Evolutionary conservation across 2,797 vertebrate species (phyloP), one percentile per base, ranked within the genome.

Genomic region (Morelia viridis): DNA sequence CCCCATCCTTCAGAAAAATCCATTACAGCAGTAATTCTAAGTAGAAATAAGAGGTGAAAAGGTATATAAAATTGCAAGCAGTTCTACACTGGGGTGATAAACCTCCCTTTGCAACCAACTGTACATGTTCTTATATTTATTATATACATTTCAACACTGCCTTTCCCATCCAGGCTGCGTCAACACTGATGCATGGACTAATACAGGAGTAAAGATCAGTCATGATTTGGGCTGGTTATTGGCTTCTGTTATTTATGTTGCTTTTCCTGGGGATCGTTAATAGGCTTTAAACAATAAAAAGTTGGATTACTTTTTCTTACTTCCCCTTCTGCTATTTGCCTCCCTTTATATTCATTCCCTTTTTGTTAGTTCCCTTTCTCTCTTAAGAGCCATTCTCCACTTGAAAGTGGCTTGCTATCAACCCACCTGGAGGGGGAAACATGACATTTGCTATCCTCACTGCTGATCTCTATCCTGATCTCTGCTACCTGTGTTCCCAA

Each of bases 231-330:
- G 35, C 41, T 46, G 41, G 41, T 80, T 80, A 80, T 80, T 80
- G 76, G 19, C 76, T 80, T 80, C 76, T 80, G 41, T 80, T 80
- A 90, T 88, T 60, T 91, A 89, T 93, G 91, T 93, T 90, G 92
- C 92, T 85, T 61, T 87, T 87, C 84, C 71, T 80, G 71, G 41
- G 71, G 71, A 80, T 80, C 24, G 76, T 46, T 80, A 80, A 80
- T 80, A 80, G 41, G 76, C 76, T 80, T 80, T 80, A 80, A 80
- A 80, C 76, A 80, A 80, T 80, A 80, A 80, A 80, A 80, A 80
- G 76, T 80, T 80, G 41, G 76, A 80, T 5, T 28, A 17, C 4
- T 8, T 2, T 3, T 65, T n/a, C 11, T 60, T 41, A n/a, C 12
- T 89, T 86, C 56, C 35, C 46, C 31, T 24, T 64, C 85, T 28